Evolutionary conservation across 2,888 invertebrate genomes (phyloP), one percentile per base, ranked within the genome.

Genomic region (Adelphocoris suturalis): DNA sequence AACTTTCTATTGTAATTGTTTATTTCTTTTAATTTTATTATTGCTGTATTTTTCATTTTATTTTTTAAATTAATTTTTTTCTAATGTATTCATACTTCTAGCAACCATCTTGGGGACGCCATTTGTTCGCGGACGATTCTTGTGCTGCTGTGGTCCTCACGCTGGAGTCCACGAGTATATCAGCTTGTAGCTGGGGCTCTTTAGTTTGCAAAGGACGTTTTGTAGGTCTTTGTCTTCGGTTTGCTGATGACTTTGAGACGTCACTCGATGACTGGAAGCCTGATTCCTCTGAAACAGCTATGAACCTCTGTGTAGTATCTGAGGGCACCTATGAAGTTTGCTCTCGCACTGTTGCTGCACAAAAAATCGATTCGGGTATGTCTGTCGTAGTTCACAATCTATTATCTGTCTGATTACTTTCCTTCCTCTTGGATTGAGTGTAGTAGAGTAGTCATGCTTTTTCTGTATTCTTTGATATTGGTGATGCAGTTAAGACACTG

Each of bases 291-390:
- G 92, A 92, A 90, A 86, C 92, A 3, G 95, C 95, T 90, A 96
- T 97, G 96, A 98, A 98, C 93, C 95, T 98, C 76, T 99, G 99
- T 94, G 97, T 98, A 89, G 99, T 99, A n/a, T 99, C 99, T 13
- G 98, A 99, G 93, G 99, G 99, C 19, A 99, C 99, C 0, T 99
- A 99, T 93, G 99, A 99, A 94, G 98, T 99, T 5, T 98, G 98
- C 94, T 98, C 98, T 91, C 95, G 98, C 90, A 99, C 99, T 0
- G 90, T 91, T 11, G 96, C 97, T 87, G 97, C 98, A 12, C 96
- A 97, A 55, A 97, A 97, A 93, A 96, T 96, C 92, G 95, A 95
- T 90, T 93, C 94, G 91, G 97, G 97, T 96, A 52, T 0, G 19
- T 57, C 37, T 37, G n/a, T n/a, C n/a, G n/a, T n/a, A n/a, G n/a